Conservation (phyloP, 1,140 invertebrate species). For the Drosophila ohnishii region DNA sequence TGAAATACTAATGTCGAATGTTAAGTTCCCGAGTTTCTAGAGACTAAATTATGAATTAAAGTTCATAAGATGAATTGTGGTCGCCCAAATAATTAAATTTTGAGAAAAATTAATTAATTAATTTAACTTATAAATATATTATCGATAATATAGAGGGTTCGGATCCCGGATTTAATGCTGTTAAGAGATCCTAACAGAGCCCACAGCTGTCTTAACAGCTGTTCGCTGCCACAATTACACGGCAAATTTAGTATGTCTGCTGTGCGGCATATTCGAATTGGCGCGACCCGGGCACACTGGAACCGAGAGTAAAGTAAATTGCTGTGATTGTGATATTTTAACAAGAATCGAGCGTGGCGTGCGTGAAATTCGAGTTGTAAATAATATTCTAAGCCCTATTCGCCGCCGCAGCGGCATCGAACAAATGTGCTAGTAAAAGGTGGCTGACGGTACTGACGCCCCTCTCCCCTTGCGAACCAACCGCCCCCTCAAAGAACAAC, state of each 20-base stretch:
- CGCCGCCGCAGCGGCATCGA: neutral
- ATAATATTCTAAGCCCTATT: conserved; percentile 25
- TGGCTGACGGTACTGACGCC: conserved; percentile 25
- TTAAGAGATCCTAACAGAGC: no score
- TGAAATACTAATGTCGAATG: conserved; percentile 5
- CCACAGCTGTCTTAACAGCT: neutral
- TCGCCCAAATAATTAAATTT: no score
- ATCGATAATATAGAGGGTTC: neutral
- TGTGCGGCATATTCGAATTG: conserved; percentile 4
- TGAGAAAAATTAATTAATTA: no score
- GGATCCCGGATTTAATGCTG: neutral
- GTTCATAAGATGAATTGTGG: no score
- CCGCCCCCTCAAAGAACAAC: conserved; percentile 17
- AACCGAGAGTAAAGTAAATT: conserved; percentile 13
- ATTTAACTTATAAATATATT: no score
- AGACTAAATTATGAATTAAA: no score
- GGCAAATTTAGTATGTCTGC: neutral
- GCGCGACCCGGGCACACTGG: conserved; percentile 10
- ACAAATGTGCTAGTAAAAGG: conserved; percentile 44
- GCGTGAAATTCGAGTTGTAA: conserved; percentile 45
- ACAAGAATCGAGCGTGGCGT: conserved; percentile 40
- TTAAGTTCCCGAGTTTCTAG: no score
- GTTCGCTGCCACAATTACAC: neutral
- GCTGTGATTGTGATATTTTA: conserved; percentile 21
- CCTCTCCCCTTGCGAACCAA: neutral